Evolutionary conservation across 2,888 invertebrate genomes (phyloP).

Genomic region (Kryphioiulus occultus): DNA sequence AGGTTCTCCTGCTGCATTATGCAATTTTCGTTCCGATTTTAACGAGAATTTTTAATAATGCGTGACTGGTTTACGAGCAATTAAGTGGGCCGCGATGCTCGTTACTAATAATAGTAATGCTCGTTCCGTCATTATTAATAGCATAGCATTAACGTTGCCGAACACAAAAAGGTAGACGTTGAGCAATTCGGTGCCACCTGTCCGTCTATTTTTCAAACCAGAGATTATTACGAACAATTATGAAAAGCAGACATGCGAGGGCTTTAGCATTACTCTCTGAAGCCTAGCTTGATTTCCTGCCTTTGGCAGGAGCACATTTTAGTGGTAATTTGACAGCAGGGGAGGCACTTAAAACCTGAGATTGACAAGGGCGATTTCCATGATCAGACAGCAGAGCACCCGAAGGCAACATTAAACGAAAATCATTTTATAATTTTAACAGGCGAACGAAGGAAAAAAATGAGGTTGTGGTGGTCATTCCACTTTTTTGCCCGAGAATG

Average conservation of each 20-base stretch:
- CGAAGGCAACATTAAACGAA: slow-evolving; percentile 9
- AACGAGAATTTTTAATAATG: neutral
- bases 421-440: slow-evolving; percentile 17
- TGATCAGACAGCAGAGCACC: slow-evolving; percentile 4
- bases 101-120: neutral
- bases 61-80: neutral
- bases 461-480: slow-evolving; percentile 15
- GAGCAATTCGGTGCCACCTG: slow-evolving; percentile 23
- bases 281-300: neutral
- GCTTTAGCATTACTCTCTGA: neutral
- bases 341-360: slow-evolving; percentile 16
- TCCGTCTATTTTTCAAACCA: neutral
- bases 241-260: slow-evolving; percentile 6
- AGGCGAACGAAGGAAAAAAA: neutral
- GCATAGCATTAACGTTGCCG: slow-evolving; percentile 14
- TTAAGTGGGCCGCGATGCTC: slow-evolving; percentile 17
- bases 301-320: slow-evolving; percentile 17
- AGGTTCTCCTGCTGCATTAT: neutral
- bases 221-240: slow-evolving; percentile 23
- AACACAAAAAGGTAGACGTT: slow-evolving; percentile 16
- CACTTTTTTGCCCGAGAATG: neutral
- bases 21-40: neutral
- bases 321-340: slow-evolving; percentile 23
- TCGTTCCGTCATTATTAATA: slow-evolving; percentile 9
- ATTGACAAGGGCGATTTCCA: slow-evolving; percentile 23